Evolutionary conservation across 2,888 invertebrate species (phyloP), one percentile per base, ranked within the genome.

Genomic region (Deroplatys truncata): DNA sequence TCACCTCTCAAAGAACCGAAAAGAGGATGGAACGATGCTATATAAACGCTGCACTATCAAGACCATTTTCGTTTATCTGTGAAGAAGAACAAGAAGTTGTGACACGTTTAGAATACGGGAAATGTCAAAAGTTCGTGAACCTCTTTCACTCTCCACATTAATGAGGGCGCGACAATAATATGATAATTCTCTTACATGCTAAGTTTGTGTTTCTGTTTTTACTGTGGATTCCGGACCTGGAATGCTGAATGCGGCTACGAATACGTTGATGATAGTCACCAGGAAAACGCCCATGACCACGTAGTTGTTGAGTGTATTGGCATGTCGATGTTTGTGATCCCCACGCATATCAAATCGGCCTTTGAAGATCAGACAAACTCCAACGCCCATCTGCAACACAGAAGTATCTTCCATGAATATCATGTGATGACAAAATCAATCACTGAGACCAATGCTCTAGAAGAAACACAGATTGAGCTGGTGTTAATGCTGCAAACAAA

Each of bases 211-310:
- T 72, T 72, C 20, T 25, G 4, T 72, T 72, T 72, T 16, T 72
- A 72, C 56, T 72, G 56, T 72, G 20, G 56, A 2, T 72, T 72
- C 56, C 56, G 56, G 56, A 20, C 56, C 92, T 8, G 92, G 93
- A n/a, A 95, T 94, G 56, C 95, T 95, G 91, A 96, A 96, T 31
- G 95, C 94, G 15, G 96, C 96, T 88, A 96, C 94, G 91, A 97
- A 94, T 82, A 97, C 95, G 92, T 97, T 97, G 91, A 96, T 94
- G 85, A 96, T 95, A 2, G 96, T 96, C 88, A 96, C 95, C 84
- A 96, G 92, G 92, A 96, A 96, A 1, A 96, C 94, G 7, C 95
- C 95, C 88, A 95, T 94, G 7, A 96, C 94, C 1, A 96, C 94
- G 90, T 95, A 94, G 92, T 96, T 96, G 92, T 96, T 96, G 84